phyloP scores from a whole-genome alignment of 2,797 vertebrate species.

The Arnoldichthys spilopterus region DNA sequence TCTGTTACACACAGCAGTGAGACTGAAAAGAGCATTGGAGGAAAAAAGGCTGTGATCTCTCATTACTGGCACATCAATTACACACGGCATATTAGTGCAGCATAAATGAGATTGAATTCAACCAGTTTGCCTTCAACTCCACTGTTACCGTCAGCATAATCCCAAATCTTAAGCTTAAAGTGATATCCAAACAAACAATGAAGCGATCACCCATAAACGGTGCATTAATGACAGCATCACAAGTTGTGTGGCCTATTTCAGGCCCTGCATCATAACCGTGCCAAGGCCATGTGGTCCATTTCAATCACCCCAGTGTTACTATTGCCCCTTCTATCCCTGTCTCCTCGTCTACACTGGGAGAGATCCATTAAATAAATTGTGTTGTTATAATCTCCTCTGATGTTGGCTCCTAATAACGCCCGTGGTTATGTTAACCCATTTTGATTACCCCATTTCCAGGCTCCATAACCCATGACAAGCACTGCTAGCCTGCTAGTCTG shows the following conservation, averaged over 20 bases:
- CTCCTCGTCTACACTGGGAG: slow-evolving; percentile 63
- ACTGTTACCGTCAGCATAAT: slow-evolving; percentile 18
- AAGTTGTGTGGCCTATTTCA: slow-evolving; percentile 11
- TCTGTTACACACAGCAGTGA: background rate
- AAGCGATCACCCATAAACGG: slow-evolving; percentile 24
- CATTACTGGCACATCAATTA: background rate
- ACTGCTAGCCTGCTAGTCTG: slow-evolving; percentile 55
- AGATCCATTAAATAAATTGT: slow-evolving; percentile 86
- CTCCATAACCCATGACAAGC: slow-evolving; percentile 40
- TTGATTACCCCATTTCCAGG: slow-evolving; percentile 80
- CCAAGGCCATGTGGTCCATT: slow-evolving; percentile 62
- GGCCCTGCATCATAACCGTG: slow-evolving; percentile 5
- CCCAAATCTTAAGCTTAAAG: background rate
- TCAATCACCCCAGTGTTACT: slow-evolving; percentile 61
- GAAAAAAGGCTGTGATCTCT: background rate
- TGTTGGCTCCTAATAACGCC: slow-evolving; percentile 80
- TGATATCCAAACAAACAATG: slow-evolving; percentile 38
- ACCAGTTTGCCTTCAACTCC: background rate
- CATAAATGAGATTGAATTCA: slow-evolving; percentile 4
- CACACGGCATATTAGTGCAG: background rate
- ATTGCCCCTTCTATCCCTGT: slow-evolving; percentile 28
- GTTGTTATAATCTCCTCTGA: slow-evolving; percentile 80
- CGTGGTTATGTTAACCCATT: slow-evolving; percentile 80
- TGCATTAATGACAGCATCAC: slow-evolving; percentile 9
- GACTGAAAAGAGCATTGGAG: background rate